Percentiles rank a stretch among this genome's conserved stretches.
Conservation (phyloP, 2,888 invertebrate genomes). For the Subacronicta megacephala region DNA sequence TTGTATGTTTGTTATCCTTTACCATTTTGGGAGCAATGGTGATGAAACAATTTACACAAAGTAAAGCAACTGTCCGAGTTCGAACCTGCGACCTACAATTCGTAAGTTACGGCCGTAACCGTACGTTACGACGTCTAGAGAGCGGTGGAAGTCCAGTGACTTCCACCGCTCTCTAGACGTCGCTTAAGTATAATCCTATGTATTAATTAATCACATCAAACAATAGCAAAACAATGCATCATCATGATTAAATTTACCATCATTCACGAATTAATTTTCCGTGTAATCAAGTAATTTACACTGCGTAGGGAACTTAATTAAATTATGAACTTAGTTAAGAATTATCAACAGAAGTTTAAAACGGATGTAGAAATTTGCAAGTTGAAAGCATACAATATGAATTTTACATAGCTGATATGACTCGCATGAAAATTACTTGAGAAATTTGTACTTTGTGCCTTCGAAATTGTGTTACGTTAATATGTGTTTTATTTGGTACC, state of each 20-base stretch:
- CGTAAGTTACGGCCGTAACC: too few species aligned
- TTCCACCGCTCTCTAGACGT: too few species aligned
- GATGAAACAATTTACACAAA: too few species aligned
- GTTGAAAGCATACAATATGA: constrained; percentile 28
- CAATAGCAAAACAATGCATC: constrained; percentile 12
- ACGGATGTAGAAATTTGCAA: constrained; percentile 12
- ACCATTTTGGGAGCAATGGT: too few species aligned
- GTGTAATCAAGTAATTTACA: constrained; percentile 22
- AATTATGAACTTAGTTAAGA: constrained; percentile 27
- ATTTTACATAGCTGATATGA: constrained; percentile 27
- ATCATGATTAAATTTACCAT: constrained; percentile 13
- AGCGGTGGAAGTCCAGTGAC: too few species aligned
- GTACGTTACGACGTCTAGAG: too few species aligned
- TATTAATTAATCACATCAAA: constrained; percentile 1
- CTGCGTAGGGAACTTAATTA: constrained; percentile 28
- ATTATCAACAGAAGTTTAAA: constrained; percentile 26
- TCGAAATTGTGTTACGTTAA: constrained; percentile 6
- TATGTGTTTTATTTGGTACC: not conserved
- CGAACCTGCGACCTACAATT: too few species aligned
- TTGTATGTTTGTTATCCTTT: too few species aligned
- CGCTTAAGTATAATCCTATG: too few species aligned
- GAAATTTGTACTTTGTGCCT: constrained; percentile 15
- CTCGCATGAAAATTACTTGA: constrained; percentile 10
- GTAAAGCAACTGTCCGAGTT: too few species aligned
- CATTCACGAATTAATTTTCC: constrained; percentile 18